Evolutionary conservation across 1,140 invertebrate genomes (phyloP).

Genomic region (Cotesia typhae): DNA sequence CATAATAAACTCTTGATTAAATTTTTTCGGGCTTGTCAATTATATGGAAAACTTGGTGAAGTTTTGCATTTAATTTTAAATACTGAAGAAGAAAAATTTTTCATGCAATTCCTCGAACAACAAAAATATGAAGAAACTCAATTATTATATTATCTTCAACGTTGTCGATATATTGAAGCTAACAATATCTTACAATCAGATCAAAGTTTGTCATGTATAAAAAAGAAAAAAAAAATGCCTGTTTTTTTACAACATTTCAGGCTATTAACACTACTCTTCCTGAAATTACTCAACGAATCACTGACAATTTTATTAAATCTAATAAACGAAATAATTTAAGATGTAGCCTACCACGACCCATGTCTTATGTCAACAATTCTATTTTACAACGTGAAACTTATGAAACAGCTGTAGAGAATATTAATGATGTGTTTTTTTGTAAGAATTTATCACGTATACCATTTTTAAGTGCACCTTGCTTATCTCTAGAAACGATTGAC

Average conservation of each 20-base stretch:
- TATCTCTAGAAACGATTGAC: slow-evolving; percentile 38
- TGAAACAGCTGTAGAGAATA: slow-evolving; percentile 53
- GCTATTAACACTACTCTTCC: slow-evolving; percentile 59
- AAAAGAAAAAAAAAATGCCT: slow-evolving; percentile 32
- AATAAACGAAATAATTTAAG: slow-evolving; percentile 33
- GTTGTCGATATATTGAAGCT: slow-evolving; percentile 62
- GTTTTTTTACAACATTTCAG: slow-evolving; percentile 47
- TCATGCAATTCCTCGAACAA: slow-evolving; percentile 66
- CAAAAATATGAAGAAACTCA: slow-evolving; percentile 55
- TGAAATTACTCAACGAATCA: slow-evolving; percentile 52
- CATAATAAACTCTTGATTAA: slow-evolving; percentile 54
- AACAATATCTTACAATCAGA: slow-evolving; percentile 52
- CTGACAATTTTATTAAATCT: slow-evolving; percentile 21
- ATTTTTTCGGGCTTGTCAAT: slow-evolving; percentile 62
- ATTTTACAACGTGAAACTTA: slow-evolving; percentile 44
- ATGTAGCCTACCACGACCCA: slow-evolving; percentile 50
- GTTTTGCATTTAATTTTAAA: slow-evolving; percentile 68
- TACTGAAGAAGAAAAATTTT: slow-evolving; percentile 66
- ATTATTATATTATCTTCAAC: slow-evolving; percentile 59
- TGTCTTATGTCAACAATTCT: slow-evolving; percentile 53
- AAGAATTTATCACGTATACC: slow-evolving; percentile 49
- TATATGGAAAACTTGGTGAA: slow-evolving; percentile 65
- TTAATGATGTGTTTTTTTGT: slow-evolving; percentile 53
- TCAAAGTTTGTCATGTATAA: not conserved
- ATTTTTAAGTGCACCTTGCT: slow-evolving; percentile 58